Percentiles rank a stretch among this genome's conserved stretches.
These are phyloP conservation scores for Phyllostomus discolor DNA, from an alignment of 2,113 vertebrate genomes.

Conservation along the genomic window DNA sequence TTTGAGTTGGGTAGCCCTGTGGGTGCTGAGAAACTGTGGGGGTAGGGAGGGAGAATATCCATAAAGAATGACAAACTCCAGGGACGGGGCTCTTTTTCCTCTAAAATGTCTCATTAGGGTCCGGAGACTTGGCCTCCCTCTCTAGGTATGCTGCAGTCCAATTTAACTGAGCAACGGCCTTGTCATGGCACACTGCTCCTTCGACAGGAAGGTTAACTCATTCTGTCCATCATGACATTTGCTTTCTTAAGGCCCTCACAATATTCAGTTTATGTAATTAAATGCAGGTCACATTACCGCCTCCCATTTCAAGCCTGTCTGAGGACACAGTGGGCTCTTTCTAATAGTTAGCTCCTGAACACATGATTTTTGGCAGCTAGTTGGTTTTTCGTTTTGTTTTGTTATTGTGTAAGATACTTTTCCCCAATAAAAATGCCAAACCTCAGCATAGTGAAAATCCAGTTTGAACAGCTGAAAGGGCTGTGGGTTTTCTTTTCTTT, in stretches of 20 bases:
- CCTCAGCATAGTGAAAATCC: neutral
- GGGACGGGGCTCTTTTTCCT: constrained; percentile 35
- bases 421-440: neutral
- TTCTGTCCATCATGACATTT: constrained; percentile 69
- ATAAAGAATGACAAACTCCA: constrained; percentile 31
- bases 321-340: neutral
- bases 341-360: neutral
- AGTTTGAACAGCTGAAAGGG: constrained; percentile 45
- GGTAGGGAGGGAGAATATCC: neutral
- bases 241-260: constrained; percentile 37
- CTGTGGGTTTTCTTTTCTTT: constrained; percentile 40
- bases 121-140: constrained; percentile 25
- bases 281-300: constrained; percentile 35
- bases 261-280: constrained; percentile 47
- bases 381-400: neutral
- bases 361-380: neutral
- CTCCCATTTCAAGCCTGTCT: constrained; percentile 44
- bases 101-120: constrained; percentile 73
- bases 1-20: neutral
- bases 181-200: constrained; percentile 67
- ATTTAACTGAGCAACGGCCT: constrained; percentile 76
- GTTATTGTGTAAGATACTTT: neutral
- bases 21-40: neutral
- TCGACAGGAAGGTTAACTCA: constrained; percentile 73
- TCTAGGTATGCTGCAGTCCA: constrained; percentile 52